These are phyloP conservation scores for Argyrosomus regius DNA, from an alignment of 2,797 vertebrate species.

Conservation along the genomic window DNA sequence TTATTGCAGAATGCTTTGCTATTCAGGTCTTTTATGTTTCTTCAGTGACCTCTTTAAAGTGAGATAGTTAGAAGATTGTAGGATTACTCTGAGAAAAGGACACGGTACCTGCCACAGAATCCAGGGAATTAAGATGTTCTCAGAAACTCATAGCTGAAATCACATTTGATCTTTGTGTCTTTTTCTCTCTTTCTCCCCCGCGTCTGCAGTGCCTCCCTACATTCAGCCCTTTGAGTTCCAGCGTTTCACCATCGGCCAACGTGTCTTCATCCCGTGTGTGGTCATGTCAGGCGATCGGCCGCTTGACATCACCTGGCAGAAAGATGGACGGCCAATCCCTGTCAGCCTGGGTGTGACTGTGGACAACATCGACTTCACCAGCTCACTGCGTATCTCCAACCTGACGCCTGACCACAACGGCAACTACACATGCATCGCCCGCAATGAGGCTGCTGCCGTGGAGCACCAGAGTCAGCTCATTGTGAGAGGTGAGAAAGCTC, in stretches of 20 bases:
- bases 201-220: constrained; percentile 92
- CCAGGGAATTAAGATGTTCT: constrained; percentile 30
- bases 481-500: constrained; percentile 90
- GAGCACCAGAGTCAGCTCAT: constrained; percentile 98
- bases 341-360: constrained; percentile 96
- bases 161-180: constrained; percentile 35
- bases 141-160: constrained; percentile 37
- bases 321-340: constrained; percentile 95
- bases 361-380: constrained; percentile 99
- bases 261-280: constrained; percentile 98
- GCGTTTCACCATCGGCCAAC: constrained; percentile 96
- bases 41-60: constrained; percentile 51
- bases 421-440: constrained; percentile 98
- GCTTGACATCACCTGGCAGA: constrained; percentile 99
- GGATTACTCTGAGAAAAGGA: constrained; percentile 38
- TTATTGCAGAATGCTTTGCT: constrained; percentile 47
- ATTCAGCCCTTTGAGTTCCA: constrained; percentile 99
- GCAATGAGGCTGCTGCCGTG: constrained; percentile 95
- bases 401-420: constrained; percentile 98
- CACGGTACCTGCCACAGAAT: constrained; percentile 27
- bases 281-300: constrained; percentile 98
- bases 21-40: constrained; percentile 58
- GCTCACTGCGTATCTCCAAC: constrained; percentile 97
- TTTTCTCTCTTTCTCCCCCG: not conserved
- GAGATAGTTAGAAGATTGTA: constrained; percentile 24